A percentile compares a stretch with the other conserved stretches of the same genome.
phyloP scores from a whole-genome alignment of 2,113 vertebrate genomes.

The Colinus virginianus region DNA sequence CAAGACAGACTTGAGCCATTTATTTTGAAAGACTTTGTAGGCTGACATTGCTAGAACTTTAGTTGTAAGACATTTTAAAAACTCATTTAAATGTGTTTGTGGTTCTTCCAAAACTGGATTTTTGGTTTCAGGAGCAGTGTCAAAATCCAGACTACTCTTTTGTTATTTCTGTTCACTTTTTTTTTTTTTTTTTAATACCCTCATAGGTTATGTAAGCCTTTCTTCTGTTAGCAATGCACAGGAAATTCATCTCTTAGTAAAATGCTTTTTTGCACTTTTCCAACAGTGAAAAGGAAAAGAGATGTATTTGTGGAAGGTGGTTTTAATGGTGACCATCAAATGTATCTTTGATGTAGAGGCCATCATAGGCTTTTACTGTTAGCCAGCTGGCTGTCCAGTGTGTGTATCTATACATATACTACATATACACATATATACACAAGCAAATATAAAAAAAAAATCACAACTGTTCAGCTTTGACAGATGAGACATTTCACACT shows the following conservation, averaged over 20 bases:
- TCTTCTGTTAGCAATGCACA: neutral
- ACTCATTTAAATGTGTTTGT: neutral
- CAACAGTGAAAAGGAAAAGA: neutral
- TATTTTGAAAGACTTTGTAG: neutral
- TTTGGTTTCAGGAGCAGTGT: neutral
- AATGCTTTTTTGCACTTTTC: neutral
- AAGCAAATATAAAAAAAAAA: no score
- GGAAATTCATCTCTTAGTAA: neutral
- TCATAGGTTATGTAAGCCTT: neutral
- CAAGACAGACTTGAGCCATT: neutral
- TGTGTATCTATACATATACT: no score
- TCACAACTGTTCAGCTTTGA: no score
- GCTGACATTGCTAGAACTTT: neutral
- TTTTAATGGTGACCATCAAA: neutral
- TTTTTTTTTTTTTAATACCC: neutral
- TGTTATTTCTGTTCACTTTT: neutral
- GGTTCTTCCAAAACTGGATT: neutral
- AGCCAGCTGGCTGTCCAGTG: no score
- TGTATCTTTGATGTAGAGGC: neutral
- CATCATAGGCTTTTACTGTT: neutral
- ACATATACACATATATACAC: no score
- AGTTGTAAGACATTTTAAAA: neutral
- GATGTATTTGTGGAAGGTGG: neutral
- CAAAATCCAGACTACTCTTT: neutral
- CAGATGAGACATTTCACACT: no score